Conservation (phyloP, 2,888 invertebrate species). For the Drosophila fulvimacula region DNA sequence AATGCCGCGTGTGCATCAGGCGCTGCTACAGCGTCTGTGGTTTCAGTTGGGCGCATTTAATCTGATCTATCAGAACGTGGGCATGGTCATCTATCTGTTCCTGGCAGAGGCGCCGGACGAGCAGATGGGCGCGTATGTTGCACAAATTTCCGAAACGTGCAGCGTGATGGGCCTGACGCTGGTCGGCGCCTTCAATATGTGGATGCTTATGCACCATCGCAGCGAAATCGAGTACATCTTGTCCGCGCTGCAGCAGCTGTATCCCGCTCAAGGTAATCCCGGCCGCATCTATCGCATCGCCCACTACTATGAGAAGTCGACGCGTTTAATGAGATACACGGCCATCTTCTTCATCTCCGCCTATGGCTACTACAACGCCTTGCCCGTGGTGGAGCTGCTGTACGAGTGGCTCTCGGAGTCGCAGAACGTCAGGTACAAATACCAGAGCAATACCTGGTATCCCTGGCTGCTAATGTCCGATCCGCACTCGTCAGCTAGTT, state of each 20-base stretch:
- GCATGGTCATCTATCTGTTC: conserved; percentile 62
- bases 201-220: conserved; percentile 55
- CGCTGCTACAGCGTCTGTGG: conserved; percentile 27
- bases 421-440: conserved; percentile 52
- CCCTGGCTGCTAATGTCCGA: conserved; percentile 70
- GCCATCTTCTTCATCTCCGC: conserved; percentile 64
- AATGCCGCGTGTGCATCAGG: background rate
- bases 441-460: conserved; percentile 82
- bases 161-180: conserved; percentile 65
- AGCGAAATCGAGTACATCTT: conserved; percentile 60
- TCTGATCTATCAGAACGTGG: conserved; percentile 72
- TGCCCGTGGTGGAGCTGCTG: conserved; percentile 65
- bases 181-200: conserved; percentile 70
- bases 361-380: conserved; percentile 63
- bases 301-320: conserved; percentile 55
- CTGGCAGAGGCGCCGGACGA: conserved; percentile 21
- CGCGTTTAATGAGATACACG: conserved; percentile 59
- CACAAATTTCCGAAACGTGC: conserved; percentile 59
- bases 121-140: conserved; percentile 39
- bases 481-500: conserved; percentile 43
- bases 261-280: background rate
- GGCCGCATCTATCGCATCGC: conserved; percentile 45
- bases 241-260: conserved; percentile 38
- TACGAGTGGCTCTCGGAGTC: conserved; percentile 56
- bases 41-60: conserved; percentile 61